Base-by-base conservation (phyloP, 2,113 vertebrate species). In the Engystomops pustulosus region DNA sequence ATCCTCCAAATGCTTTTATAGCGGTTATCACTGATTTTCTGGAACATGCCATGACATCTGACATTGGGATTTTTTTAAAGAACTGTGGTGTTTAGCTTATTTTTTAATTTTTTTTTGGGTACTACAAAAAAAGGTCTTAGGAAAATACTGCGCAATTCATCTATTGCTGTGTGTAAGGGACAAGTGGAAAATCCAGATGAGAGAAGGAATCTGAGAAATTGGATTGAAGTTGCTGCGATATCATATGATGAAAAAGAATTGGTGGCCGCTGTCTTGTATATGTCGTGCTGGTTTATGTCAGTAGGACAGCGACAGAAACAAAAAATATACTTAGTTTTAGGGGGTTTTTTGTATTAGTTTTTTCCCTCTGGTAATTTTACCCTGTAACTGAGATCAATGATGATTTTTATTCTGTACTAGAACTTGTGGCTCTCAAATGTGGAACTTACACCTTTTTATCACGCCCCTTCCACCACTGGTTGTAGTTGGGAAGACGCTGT, bases 71-170 rank as follows among this genome's bases (percentile, higher is more conserved):
- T n/a, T n/a, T n/a, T n/a, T n/a, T n/a, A n/a, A 51, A 7, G 8
- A 34, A 76, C 75, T 25, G 53, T 20, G 49, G 49, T 77, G 49
- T 79, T 55, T 44, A 41, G 32, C 58, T 79, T 79, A 79, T 79
- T 79, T 79, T 60, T 17, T 12, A 5, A 38, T n/a, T n/a, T n/a
- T n/a, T n/a, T n/a, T n/a, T n/a, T n/a, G n/a, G n/a, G n/a, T 9
- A 41, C 38, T 44, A 6, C 30, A 6, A 14, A 79, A 60, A 25
- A 62, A n/a, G 6, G 30, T 76, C 47, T 36, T 12, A 4, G n/a
- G 5, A 23, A 41, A n/a, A 77, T 36, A 79, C 38, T 15, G 20
- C 44, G 12, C 32, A 18, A 55, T 23, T 18, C 9, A 10, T 78
- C 34, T 60, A 34, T 41, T 38, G 76, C n/a, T 27, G 15, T 10